Percentiles rank a stretch among this genome's conserved stretches.
Conservation (phyloP, 1,140 invertebrate genomes). For the Ceratosolen fusciceps region DNA sequence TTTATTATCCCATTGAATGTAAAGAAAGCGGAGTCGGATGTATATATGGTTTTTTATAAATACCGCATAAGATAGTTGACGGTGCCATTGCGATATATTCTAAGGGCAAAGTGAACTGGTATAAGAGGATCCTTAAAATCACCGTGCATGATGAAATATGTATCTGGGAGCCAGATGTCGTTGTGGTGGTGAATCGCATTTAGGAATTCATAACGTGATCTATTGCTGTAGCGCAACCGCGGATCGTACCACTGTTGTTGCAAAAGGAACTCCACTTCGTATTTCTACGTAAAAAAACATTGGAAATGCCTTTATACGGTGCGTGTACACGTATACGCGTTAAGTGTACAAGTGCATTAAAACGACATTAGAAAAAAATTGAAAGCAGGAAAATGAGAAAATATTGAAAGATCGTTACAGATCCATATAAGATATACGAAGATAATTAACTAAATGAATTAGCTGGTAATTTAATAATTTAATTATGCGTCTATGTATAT, state of each 20-base stretch:
- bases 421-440: too few species aligned
- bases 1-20: too few species aligned
- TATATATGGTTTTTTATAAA: constrained; percentile 53
- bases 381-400: too few species aligned
- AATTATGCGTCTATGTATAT: background rate
- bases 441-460: too few species aligned
- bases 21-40: too few species aligned
- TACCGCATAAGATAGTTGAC: constrained; percentile 93
- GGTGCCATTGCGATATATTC: constrained; percentile 91
- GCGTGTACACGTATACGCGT: too few species aligned
- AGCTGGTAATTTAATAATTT: background rate
- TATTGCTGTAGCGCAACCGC: constrained; percentile 86
- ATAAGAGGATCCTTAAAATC: constrained; percentile 93
- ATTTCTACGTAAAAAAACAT: constrained; percentile 83
- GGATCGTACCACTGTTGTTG: constrained; percentile 94
- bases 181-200: constrained; percentile 93
- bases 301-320: too few species aligned
- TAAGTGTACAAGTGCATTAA: too few species aligned
- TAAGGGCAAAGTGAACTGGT: constrained; percentile 90
- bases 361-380: too few species aligned
- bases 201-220: constrained; percentile 86
- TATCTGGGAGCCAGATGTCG: constrained; percentile 92
- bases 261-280: constrained; percentile 92
- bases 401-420: too few species aligned
- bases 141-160: constrained; percentile 95